Evolutionary conservation across 2,888 invertebrate species (phyloP).

Genomic region (Drosophila mulleri): DNA sequence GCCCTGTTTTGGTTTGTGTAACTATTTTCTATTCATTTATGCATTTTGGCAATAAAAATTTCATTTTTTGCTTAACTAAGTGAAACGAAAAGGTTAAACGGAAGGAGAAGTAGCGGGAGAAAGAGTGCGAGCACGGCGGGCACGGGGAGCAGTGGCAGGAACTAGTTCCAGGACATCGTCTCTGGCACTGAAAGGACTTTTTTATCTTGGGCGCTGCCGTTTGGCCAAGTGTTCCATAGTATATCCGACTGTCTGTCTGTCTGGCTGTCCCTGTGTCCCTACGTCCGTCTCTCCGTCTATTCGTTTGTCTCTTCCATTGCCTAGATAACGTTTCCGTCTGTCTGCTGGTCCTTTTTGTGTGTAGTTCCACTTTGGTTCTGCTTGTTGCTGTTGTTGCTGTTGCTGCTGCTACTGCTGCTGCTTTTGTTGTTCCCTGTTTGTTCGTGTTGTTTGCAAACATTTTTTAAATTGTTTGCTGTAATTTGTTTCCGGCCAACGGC

Average conservation of each 20-base stretch:
- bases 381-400: not conserved
- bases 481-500: constrained; percentile 75
- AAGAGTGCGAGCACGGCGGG: not conserved
- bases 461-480: constrained; percentile 79
- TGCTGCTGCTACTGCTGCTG: constrained; percentile 1
- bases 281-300: constrained; percentile 3
- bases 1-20: constrained; percentile 56
- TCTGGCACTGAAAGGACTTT: constrained; percentile 47
- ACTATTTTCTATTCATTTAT: constrained; percentile 81
- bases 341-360: constrained; percentile 37
- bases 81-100: constrained; percentile 79
- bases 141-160: constrained; percentile 12
- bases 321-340: constrained; percentile 75
- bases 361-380: constrained; percentile 24
- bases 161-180: constrained; percentile 39
- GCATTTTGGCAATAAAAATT: constrained; percentile 80
- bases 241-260: constrained; percentile 20
- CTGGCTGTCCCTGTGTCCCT: constrained; percentile 6
- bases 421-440: constrained; percentile 31
- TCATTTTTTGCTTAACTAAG: constrained; percentile 79
- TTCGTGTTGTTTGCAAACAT: constrained; percentile 75
- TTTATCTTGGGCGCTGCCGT: constrained; percentile 66
- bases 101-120: constrained; percentile 7
- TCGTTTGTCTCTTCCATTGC: constrained; percentile 49
- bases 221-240: constrained; percentile 36